A percentile compares a stretch with the other conserved stretches of the same genome.
These are phyloP conservation scores for Thalassoma bifasciatum DNA, from an alignment of 2,113 vertebrate genomes.

Conservation along the genomic window DNA sequence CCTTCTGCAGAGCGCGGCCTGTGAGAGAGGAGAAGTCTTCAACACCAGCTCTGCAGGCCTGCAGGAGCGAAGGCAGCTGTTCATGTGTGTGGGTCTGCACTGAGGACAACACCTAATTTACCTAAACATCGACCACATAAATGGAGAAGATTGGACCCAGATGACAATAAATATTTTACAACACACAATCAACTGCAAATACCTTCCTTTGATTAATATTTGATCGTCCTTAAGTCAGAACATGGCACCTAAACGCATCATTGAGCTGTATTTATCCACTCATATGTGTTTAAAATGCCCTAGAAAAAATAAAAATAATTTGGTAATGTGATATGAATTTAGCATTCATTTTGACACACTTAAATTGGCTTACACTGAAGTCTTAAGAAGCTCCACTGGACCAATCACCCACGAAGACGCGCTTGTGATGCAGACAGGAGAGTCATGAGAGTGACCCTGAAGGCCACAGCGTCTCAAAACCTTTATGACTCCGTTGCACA, in stretches of 20 bases:
- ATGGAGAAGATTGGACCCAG: neutral
- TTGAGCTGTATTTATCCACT: neutral
- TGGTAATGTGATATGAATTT: neutral
- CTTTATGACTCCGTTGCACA: neutral
- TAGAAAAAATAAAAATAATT: neutral
- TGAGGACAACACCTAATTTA: neutral
- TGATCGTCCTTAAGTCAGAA: neutral
- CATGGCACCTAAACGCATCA: neutral
- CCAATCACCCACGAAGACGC: neutral
- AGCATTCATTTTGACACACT: neutral
- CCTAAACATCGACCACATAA: neutral
- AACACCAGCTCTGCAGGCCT: slow-evolving; percentile 4
- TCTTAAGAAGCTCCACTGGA: neutral
- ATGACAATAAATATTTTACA: neutral
- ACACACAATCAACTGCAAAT: neutral
- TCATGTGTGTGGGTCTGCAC: neutral
- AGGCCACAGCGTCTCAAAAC: slow-evolving; percentile 9
- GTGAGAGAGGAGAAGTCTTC: slow-evolving; percentile 1
- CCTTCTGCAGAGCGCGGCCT: slow-evolving; percentile 44
- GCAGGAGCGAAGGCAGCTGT: neutral
- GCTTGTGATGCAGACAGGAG: neutral
- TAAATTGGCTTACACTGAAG: neutral
- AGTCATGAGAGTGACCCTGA: neutral
- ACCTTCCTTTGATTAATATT: no score
- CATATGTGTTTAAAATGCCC: neutral